Base-by-base conservation (phyloP, 2,888 invertebrate species). In the Parascotia fuliginaria region DNA sequence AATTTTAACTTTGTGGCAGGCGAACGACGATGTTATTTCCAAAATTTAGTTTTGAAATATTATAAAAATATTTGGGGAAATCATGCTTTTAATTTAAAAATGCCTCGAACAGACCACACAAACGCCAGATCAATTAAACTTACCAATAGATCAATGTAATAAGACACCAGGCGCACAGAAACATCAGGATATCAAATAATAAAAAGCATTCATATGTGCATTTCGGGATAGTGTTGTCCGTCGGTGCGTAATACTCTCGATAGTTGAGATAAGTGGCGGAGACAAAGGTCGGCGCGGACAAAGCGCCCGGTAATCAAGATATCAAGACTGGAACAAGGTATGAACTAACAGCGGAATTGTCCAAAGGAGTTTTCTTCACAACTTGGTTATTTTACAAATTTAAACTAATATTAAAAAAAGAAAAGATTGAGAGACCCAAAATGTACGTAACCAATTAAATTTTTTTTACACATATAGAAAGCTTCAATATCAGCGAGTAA, bases 251-350 rank as follows among this genome's bases (percentile, higher is more conserved):
- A 80, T 41, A 76, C 69, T 62, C 48, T 68, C 75, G 79, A 83
- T 81, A 74, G 71, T 53, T 44, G 58, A 71, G 62, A 83, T 81
- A 80, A 78, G 68, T 71, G 65, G 60, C 60, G 82, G 75, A 81
- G 86, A 87, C 87, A 87, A 86, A 84, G 83, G 85, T 77, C 83
- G 83, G 81, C 53, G 66, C 65, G 67, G 71, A 85, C 85, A 83
- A 83, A 85, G 84, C 77, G 62, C 53, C 37, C 36, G 53, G 67
- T 79, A 75, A 86, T 87, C 87, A 86, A 87, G 87, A 85, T 83
- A 83, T 81, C 77, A 75, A 44, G 60, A 36, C 32, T 24, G 40
- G 13, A 61, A 14, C 32, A 60, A 65, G 67, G 36, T 28, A 66
- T 48, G 48, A 57, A 42, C 54, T 43, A 38, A 43, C 12, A 50